Base-by-base conservation (phyloP, 2,888 invertebrate species). In the Orthosia incerta region DNA sequence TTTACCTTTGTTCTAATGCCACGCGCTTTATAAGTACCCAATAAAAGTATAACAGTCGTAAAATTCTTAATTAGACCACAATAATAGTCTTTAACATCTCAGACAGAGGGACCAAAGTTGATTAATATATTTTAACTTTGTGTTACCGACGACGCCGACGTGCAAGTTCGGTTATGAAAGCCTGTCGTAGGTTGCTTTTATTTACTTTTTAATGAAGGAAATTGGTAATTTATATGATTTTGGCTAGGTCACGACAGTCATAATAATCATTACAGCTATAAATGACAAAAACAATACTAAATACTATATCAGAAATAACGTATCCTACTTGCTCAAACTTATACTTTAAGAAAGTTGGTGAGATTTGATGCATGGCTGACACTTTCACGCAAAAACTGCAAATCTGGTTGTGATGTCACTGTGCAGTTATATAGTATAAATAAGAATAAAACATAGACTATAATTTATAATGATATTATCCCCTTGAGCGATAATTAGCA, bases 1-100 rank as follows among this genome's bases (percentile, higher is more conserved):
- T 90, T 93, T 89, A 89, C 89, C 89, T 91, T 91, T 92, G 91
- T 93, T 91, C 87, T 90, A 91, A 90, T 90, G 90, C 90, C 91
- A 92, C 91, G 90, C 87, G 82, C 76, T 87, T 83, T 77, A 79
- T 86, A 86, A 89, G 85, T 87, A 83, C 82, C 75, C 74, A 82
- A 87, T 87, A 89, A 85, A 87, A 85, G 71, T 65, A 74, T 76
- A 73, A 76, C 60, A 79, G 70, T 87, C 79, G 64, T 85, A 79
- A 79, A 79, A 56, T 63, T 79, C 64, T 67, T 81, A 83, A 81
- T 83, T 85, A 76, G 63, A 48, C 51, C 56, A 69, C 74, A 74
- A 79, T 74, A 76, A 75, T 80, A 73, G 74, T 63, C 65, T 68
- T 72, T 85, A 85, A 53, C 11, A 0, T 20, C 39, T 20, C 11